phyloP scores from a whole-genome alignment of 30 jellyfish, hydroid and myxozoan species.

The Mastigias papua region DNA sequence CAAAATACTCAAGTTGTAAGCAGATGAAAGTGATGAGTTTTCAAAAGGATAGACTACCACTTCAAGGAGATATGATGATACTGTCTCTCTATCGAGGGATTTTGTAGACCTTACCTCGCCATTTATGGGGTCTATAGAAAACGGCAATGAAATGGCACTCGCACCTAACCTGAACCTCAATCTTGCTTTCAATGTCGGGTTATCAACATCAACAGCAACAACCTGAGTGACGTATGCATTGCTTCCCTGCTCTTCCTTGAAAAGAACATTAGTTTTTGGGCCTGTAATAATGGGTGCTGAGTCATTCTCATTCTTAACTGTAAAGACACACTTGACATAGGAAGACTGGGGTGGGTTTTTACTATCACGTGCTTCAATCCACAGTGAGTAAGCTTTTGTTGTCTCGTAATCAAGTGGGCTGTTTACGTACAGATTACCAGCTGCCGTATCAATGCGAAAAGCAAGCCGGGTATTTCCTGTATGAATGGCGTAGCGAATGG shows the following conservation, averaged over 20 bases:
- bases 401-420: slow-evolving; percentile 74
- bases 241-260: slow-evolving; percentile 65
- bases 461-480: slow-evolving; percentile 48
- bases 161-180: slow-evolving; percentile 45
- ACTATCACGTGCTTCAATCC: slow-evolving; percentile 90
- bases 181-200: slow-evolving; percentile 40
- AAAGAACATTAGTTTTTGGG: slow-evolving; percentile 25
- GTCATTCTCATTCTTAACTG: slow-evolving; percentile 74
- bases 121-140: slow-evolving; percentile 33
- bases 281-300: slow-evolving; percentile 64
- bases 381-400: slow-evolving; percentile 34
- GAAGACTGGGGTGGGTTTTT: slow-evolving; percentile 80
- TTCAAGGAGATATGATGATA: slow-evolving; percentile 2
- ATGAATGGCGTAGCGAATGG: slow-evolving; percentile 39
- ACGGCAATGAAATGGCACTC: slow-evolving; percentile 35
- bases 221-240: slow-evolving; percentile 51
- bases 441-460: slow-evolving; percentile 20
- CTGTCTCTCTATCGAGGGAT: slow-evolving; percentile 76
- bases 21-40: slow-evolving; percentile 21
- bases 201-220: slow-evolving; percentile 63
- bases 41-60: slow-evolving; percentile 45
- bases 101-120: slow-evolving; percentile 71
- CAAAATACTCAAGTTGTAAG: slow-evolving; percentile 14
- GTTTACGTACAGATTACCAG: slow-evolving; percentile 34
- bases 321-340: slow-evolving; percentile 41